Base-by-base conservation (phyloP, 2,113 vertebrate genomes). In the Mandrillus leucophaeus region DNA sequence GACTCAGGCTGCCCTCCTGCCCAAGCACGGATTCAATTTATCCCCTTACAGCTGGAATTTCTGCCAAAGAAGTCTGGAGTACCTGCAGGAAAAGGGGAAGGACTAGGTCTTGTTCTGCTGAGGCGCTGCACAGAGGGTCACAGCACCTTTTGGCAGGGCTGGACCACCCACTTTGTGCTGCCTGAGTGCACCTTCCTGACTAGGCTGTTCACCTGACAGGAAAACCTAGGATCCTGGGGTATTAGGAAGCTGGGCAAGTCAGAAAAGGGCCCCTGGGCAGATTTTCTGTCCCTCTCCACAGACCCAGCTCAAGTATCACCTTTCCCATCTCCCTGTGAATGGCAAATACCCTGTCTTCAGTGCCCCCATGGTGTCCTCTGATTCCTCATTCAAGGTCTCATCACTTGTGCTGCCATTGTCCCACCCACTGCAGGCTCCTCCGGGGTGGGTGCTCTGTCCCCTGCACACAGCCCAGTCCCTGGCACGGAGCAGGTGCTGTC, bases 121-220 rank as follows among this genome's bases (percentile, higher is more conserved):
- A 38, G 22, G 52, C 43, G 93, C 48, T 64, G 18, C 25, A 4
- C 55, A 38, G 59, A 38, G 66, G 13, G 27, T 27, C 59, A 3
- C 3, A 10, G 40, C 11, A 38, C n/a, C 14, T 23, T 40, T 50
- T 8, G 27, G 61, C 27, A 64, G 27, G 61, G 61, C 40, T 43
- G 6, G 52, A 68, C 64, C 18, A 14, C 25, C 23, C 1, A 38
- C 78, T 86, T 57, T 12, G 52, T 96, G 84, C 68, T 38, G 2
- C 25, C 38, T 32, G 35, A 27, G 81, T 27, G 48, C 5, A 14
- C 32, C 80, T 9, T 55, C 43, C 61, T 57, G 8, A 4, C 16
- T 75, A 45, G 22, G 25, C 72, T 79, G 17, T 45, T 52, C n/a
- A 80, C 61, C 68, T 90, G 86, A 88, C 17, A 55, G 76, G 90